Conservation (phyloP, 2,797 vertebrate genomes). For the Dipus sagitta region DNA sequence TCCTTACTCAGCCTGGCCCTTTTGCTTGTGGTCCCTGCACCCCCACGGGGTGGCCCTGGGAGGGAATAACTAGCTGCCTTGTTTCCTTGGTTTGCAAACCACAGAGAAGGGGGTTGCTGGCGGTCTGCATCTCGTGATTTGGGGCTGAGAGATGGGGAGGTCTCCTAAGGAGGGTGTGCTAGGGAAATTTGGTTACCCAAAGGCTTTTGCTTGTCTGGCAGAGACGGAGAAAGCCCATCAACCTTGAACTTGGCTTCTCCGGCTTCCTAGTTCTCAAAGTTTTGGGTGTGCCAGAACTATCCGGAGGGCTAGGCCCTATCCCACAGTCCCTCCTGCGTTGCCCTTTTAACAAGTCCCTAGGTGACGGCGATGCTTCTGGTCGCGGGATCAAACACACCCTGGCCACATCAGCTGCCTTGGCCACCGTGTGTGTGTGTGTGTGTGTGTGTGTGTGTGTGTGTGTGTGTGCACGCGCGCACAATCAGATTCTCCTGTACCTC, state of each 20-base stretch:
- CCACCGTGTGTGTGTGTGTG: neutral
- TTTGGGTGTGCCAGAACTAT: neutral
- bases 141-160: constrained; percentile 19
- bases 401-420: neutral
- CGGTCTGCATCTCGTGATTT: constrained; percentile 57
- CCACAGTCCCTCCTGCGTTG: neutral
- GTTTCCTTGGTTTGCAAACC: constrained; percentile 47
- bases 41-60: neutral
- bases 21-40: neutral
- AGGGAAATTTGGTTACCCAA: constrained; percentile 58
- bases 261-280: constrained; percentile 21
- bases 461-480: neutral
- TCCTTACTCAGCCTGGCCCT: constrained; percentile 15
- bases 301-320: neutral
- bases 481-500: neutral
- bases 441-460: neutral
- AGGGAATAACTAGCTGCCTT: constrained; percentile 48
- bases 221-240: constrained; percentile 12
- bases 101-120: constrained; percentile 55
- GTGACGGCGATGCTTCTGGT: neutral
- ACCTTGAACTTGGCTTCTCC: neutral
- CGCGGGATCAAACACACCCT: neutral
- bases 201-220: constrained; percentile 53
- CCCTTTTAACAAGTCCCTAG: constrained; percentile 10
- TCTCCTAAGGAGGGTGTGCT: constrained; percentile 35